Conservation (phyloP, 2,888 invertebrate species). For the Erynnis tages region DNA sequence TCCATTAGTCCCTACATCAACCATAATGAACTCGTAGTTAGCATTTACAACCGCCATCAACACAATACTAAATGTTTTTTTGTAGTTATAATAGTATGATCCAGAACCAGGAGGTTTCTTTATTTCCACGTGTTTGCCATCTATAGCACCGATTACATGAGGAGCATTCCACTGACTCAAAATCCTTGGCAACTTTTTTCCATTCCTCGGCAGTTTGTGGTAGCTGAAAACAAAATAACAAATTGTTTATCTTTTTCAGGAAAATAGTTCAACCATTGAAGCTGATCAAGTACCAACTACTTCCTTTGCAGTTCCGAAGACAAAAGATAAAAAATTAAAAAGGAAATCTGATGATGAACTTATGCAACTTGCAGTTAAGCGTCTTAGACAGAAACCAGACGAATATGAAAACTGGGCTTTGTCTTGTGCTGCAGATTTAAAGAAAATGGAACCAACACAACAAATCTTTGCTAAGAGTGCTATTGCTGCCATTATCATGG, state of each 20-base stretch:
- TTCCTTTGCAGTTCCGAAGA: neutral
- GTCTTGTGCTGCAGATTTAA: slow-evolving; percentile 62
- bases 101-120: slow-evolving; percentile 13
- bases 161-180: slow-evolving; percentile 21
- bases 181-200: slow-evolving; percentile 14
- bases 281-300: neutral
- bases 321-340: slow-evolving; percentile 1
- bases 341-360: slow-evolving; percentile 18
- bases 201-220: neutral
- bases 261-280: too few relatives aligned
- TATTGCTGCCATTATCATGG: slow-evolving; percentile 64
- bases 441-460: slow-evolving; percentile 61
- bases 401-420: slow-evolving; percentile 50
- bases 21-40: slow-evolving; percentile 31
- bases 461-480: slow-evolving; percentile 68
- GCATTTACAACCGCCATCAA: slow-evolving; percentile 32
- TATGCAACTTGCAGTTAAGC: slow-evolving; percentile 14
- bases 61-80: slow-evolving; percentile 23
- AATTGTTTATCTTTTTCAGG: too few relatives aligned
- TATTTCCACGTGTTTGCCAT: neutral
- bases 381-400: slow-evolving; percentile 24
- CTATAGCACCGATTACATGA: neutral
- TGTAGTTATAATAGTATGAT: slow-evolving; percentile 24
- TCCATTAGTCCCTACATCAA: slow-evolving; percentile 27
- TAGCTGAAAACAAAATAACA: neutral